These are phyloP conservation scores for Diabrotica virgifera DNA, from an alignment of 1,140 invertebrate genomes.

Conservation along the genomic window DNA sequence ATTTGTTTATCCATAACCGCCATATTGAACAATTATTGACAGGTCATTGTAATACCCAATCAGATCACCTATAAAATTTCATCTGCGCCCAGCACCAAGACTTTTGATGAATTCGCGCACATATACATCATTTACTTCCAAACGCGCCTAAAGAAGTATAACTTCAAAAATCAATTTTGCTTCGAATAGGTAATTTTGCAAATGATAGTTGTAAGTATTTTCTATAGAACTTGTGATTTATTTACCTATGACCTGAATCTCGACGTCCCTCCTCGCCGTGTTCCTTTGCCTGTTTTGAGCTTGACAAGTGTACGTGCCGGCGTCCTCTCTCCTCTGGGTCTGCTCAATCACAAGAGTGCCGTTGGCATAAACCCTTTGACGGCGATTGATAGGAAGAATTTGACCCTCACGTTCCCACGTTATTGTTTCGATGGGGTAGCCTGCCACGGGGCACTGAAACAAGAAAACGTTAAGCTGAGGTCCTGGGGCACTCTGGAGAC, in stretches of 20 bases:
- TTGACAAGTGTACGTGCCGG: conserved; percentile 83
- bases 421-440: conserved; percentile 85
- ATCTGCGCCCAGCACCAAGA: too few relatives aligned
- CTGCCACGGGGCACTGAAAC: conserved; percentile 79
- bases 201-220: too few relatives aligned
- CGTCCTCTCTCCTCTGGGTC: conserved; percentile 72
- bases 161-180: too few relatives aligned
- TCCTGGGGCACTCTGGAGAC: not conserved
- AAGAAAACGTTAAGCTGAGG: not conserved
- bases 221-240: too few relatives aligned
- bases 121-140: too few relatives aligned
- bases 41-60: too few relatives aligned
- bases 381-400: conserved; percentile 77
- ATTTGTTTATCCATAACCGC: too few relatives aligned
- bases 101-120: too few relatives aligned
- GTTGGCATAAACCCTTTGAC: conserved; percentile 83
- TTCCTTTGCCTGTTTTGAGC: conserved; percentile 81
- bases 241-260: conserved; percentile 80
- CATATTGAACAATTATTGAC: too few relatives aligned
- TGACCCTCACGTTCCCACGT: conserved; percentile 87
- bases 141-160: too few relatives aligned
- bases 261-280: conserved; percentile 73
- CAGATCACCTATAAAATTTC: too few relatives aligned
- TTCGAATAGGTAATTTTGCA: too few relatives aligned
- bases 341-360: conserved; percentile 84